Conservation (phyloP, 2,797 vertebrate species). For the Eleutherodactylus coqui region DNA sequence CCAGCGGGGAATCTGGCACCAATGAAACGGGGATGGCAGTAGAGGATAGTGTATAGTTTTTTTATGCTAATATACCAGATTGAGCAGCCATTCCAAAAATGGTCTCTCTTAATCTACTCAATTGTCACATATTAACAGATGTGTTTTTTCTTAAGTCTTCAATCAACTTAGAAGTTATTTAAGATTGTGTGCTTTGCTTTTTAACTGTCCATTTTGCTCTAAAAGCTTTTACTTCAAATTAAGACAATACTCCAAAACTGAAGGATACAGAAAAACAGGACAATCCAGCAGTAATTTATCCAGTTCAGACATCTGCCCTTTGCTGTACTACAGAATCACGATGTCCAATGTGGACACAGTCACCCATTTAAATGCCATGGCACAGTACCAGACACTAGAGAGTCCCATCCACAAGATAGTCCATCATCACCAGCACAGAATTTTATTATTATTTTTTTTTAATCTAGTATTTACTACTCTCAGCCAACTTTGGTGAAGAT, state of each 20-base stretch:
- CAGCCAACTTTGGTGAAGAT: neutral
- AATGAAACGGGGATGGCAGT: too few species aligned
- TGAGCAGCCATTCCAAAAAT: too few species aligned
- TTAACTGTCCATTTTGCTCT: neutral
- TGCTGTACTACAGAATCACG: conserved; percentile 17
- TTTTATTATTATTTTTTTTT: too few species aligned
- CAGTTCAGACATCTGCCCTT: conserved; percentile 16
- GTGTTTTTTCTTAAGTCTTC: neutral
- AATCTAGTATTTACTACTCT: neutral
- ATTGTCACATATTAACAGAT: neutral
- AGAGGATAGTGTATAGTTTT: too few species aligned
- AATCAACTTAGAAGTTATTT: neutral
- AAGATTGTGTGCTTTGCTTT: neutral
- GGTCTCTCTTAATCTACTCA: too few species aligned
- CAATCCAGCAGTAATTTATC: conserved; percentile 3
- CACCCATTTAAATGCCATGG: conserved; percentile 4
- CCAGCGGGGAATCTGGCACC: too few species aligned
- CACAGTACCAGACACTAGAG: neutral
- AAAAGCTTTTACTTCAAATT: conserved; percentile 1
- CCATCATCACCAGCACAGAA: neutral
- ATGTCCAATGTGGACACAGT: conserved; percentile 18
- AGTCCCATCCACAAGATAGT: neutral
- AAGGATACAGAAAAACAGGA: conserved; percentile 3
- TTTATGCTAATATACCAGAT: too few species aligned
- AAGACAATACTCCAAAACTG: conserved; percentile 6